Percentiles rank a stretch among this genome's conserved stretches.
Evolutionary conservation across 2,797 vertebrate genomes (phyloP).

Genomic region (Acipenser ruthenus): DNA sequence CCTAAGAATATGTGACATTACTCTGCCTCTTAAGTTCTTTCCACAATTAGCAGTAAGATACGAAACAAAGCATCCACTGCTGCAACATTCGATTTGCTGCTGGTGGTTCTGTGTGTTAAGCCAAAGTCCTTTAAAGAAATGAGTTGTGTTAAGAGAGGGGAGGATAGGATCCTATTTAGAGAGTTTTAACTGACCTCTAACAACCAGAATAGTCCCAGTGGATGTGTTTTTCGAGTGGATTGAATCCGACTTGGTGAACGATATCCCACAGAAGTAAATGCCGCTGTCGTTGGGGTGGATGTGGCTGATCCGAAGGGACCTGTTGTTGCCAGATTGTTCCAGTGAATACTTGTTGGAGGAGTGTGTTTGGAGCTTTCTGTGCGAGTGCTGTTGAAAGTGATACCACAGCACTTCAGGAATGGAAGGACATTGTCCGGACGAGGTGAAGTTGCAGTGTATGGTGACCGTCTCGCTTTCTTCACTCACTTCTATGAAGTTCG

Average conservation of each 20-base stretch:
- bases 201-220: slow-evolving; percentile 39
- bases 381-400: slow-evolving; percentile 24
- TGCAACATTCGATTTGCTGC: neutral
- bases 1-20: no score
- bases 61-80: neutral
- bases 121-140: no score
- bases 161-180: neutral
- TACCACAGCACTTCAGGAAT: slow-evolving; percentile 35
- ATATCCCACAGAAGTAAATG: slow-evolving; percentile 49
- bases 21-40: no score
- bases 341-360: slow-evolving; percentile 28
- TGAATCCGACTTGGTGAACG: rapidly evolving
- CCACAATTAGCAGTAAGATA: no score
- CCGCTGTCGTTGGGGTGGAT: slow-evolving; percentile 45
- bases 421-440: rapidly evolving
- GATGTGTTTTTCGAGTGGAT: slow-evolving; percentile 30
- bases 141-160: neutral
- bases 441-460: slow-evolving; percentile 28
- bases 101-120: neutral
- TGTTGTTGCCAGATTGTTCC: rapidly evolving
- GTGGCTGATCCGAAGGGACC: slow-evolving; percentile 32
- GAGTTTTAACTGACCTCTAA: slow-evolving; percentile 41
- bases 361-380: slow-evolving; percentile 12
- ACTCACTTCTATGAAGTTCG: neutral
- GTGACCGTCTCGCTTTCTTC: slow-evolving; percentile 12